Evolutionary conservation across 2,797 vertebrate genomes (phyloP), one percentile per base, ranked within the genome.

Genomic region (Geotrypetes seraphini): DNA sequence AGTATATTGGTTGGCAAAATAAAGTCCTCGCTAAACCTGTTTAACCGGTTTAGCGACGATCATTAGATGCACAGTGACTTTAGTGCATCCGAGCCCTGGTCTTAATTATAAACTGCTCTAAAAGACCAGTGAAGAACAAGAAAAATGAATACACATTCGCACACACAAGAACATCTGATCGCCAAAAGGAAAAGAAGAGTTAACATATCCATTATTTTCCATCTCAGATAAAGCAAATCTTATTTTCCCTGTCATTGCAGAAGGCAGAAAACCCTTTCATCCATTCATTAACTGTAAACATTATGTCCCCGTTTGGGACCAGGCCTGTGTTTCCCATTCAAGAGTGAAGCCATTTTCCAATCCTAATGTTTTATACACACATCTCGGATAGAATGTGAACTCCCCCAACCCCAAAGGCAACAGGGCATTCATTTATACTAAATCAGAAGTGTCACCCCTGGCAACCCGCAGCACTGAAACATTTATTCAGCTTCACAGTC

Each of bases 381-480:
- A 64, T 72, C 77, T 82, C 76, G 59, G 78, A 69, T 79, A 77
- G 75, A 80, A 64, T 71, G 71, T 56, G 36, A 73, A 63, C 74
- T 76, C 74, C 69, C 79, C 67, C 79, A 86, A 85, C 86, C 89
- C 88, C 82, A 85, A 84, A 86, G 88, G 90, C 88, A 89, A 87
- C 60, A 78, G 89, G 89, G 91, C 87, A 84, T 88, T 91, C 89
- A 86, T 91, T 92, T 91, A 91, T 90, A 90, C 88, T 94, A 96
- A 97, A 97, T 96, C 94, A 97, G 87, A 96, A 85, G 87, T 95
- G 94, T 97, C 95, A 96, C 92, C 92, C 85, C 82, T 88, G 91
- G 92, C 92, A 92, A 95, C 88, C 85, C 77, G 89, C 84, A 84
- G 90, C 89, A 81, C 81, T 66, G 89, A 89, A 91, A 91, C 90